These are phyloP conservation scores for Suillia variegata DNA, from an alignment of 2,888 invertebrate species.

Conservation along the genomic window DNA sequence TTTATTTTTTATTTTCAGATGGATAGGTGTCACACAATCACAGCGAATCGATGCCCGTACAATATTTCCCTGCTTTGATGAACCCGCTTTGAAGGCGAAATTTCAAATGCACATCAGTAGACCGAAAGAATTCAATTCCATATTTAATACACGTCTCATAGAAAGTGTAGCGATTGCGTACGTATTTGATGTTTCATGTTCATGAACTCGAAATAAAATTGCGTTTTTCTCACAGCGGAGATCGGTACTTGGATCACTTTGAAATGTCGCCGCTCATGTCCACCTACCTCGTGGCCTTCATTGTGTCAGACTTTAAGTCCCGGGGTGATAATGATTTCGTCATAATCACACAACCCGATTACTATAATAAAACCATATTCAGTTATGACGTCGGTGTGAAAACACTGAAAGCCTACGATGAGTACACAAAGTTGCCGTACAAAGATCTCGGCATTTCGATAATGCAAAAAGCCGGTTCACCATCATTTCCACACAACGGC, in stretches of 20 bases:
- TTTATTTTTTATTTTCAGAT: no score
- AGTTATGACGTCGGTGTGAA: slow-evolving; percentile 60
- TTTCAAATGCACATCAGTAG: slow-evolving; percentile 70
- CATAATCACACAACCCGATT: slow-evolving; percentile 72
- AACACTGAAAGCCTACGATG: slow-evolving; percentile 59
- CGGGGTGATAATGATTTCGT: slow-evolving; percentile 46
- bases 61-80: slow-evolving; percentile 79
- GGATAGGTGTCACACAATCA: slow-evolving; percentile 69
- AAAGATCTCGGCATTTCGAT: slow-evolving; percentile 65
- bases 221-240: slow-evolving; percentile 27
- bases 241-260: slow-evolving; percentile 44
- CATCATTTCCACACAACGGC: slow-evolving; percentile 77
- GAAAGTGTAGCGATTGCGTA: slow-evolving; percentile 36
- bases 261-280: slow-evolving; percentile 69
- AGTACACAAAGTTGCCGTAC: slow-evolving; percentile 74
- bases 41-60: slow-evolving; percentile 70
- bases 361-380: slow-evolving; percentile 69
- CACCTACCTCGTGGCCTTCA: slow-evolving; percentile 81
- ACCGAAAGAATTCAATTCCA: slow-evolving; percentile 48
- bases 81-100: slow-evolving; percentile 71
- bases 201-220: no score
- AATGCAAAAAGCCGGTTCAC: slow-evolving; percentile 78
- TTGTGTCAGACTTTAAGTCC: slow-evolving; percentile 66
- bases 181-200: slow-evolving; percentile 3
- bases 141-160: slow-evolving; percentile 48